Percentiles rank a stretch among this genome's conserved stretches.
phyloP scores from a whole-genome alignment of 2,888 invertebrate species.

The Eristalinus aeneus region DNA sequence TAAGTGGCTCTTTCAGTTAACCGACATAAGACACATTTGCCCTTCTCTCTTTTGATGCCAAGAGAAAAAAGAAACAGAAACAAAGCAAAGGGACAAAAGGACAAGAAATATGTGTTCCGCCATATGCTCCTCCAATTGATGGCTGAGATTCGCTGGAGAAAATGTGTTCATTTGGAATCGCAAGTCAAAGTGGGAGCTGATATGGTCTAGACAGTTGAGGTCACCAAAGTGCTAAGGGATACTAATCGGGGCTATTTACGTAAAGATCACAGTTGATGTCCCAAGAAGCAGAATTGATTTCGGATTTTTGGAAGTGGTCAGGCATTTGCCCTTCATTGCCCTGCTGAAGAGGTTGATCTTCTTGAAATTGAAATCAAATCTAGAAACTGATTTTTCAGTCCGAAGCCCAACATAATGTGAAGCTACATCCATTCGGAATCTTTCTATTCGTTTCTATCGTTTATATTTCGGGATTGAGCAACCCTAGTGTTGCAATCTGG shows the following conservation, averaged over 20 bases:
- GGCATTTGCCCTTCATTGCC: not conserved
- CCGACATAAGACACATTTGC: constrained; percentile 35
- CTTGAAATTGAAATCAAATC: too few species aligned
- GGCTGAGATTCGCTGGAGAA: not conserved
- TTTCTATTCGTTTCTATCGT: too few species aligned
- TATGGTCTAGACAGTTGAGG: not conserved
- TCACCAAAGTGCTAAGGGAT: not conserved
- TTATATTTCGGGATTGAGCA: too few species aligned
- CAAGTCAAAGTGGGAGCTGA: not conserved
- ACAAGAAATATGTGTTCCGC: constrained; percentile 19
- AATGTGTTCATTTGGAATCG: not conserved
- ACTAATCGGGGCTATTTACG: not conserved
- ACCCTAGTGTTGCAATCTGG: too few species aligned
- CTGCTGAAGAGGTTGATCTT: not conserved
- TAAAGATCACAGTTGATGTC: not conserved
- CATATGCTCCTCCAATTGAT: constrained; percentile 42
- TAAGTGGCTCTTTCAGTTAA: constrained; percentile 40
- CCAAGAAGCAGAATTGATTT: not conserved
- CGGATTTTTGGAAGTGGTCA: not conserved
- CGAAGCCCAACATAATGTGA: too few species aligned
- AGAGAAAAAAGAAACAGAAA: not conserved
- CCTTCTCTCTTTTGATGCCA: constrained; percentile 1
- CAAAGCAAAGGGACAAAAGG: not conserved
- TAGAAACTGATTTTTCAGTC: too few species aligned
- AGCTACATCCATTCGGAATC: too few species aligned